Evolutionary conservation across 2,113 vertebrate species (phyloP).

Genomic region (Pseudorhombus dupliciocellatus): DNA sequence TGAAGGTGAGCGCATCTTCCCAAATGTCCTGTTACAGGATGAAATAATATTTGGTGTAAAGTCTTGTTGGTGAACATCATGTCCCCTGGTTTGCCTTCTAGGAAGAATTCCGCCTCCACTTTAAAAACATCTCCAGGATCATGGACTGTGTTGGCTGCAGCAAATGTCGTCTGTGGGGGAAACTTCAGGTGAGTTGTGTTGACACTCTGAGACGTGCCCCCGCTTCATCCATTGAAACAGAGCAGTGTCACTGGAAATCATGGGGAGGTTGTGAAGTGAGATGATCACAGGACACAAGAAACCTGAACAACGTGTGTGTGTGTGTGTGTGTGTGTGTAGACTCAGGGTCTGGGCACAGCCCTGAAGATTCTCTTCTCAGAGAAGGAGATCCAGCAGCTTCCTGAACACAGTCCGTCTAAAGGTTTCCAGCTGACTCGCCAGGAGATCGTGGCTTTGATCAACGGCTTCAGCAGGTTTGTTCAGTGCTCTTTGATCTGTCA

Average conservation of each 20-base stretch:
- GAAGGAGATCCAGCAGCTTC: constrained; percentile 93
- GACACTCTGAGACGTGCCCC: background rate
- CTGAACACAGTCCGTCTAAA: constrained; percentile 90
- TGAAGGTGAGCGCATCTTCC: constrained; percentile 85
- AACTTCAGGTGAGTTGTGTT: constrained; percentile 85
- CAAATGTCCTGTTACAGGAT: too few relatives aligned
- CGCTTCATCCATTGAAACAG: too few relatives aligned
- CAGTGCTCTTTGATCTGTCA: background rate
- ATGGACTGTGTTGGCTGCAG: constrained; percentile 99
- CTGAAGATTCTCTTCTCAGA: constrained; percentile 98
- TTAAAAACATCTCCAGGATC: constrained; percentile 97
- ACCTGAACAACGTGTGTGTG: too few relatives aligned
- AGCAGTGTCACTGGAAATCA: too few relatives aligned
- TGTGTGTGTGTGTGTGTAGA: constrained; percentile 73
- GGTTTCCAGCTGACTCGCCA: constrained; percentile 96
- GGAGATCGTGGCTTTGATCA: constrained; percentile 94
- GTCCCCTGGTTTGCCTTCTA: constrained; percentile 43
- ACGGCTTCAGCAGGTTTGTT: constrained; percentile 91
- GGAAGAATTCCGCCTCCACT: constrained; percentile 96
- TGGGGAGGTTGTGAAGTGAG: too few relatives aligned
- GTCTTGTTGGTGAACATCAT: too few relatives aligned
- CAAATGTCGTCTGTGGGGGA: constrained; percentile 97
- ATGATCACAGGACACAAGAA: too few relatives aligned
- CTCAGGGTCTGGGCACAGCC: constrained; percentile 94
- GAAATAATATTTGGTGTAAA: too few relatives aligned